Evolutionary conservation across 2,888 invertebrate species (phyloP).

Genomic region (Phasia obesa): DNA sequence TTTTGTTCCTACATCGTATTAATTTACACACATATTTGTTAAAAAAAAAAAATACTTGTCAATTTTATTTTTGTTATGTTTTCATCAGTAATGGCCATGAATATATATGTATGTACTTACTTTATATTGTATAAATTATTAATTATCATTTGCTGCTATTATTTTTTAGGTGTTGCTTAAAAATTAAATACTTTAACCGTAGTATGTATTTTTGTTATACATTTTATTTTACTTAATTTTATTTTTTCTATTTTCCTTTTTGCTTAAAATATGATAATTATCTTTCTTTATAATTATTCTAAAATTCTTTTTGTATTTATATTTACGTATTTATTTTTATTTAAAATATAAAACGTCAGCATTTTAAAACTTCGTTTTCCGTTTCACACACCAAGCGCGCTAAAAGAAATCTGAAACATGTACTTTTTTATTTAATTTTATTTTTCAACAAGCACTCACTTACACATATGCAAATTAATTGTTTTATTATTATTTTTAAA

Average conservation of each 20-base stretch:
- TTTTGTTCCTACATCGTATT: constrained; percentile 2
- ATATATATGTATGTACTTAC: constrained; percentile 11
- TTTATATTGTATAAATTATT: not conserved
- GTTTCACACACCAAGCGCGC: constrained; percentile 58
- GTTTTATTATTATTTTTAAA: constrained; percentile 31
- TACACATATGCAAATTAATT: constrained; percentile 28
- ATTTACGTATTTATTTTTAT: constrained; percentile 2
- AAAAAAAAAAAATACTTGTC: not conserved
- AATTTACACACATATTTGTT: constrained; percentile 5
- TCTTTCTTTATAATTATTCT: not conserved
- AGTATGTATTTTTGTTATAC: not conserved
- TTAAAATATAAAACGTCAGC: constrained; percentile 64
- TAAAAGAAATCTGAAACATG: constrained; percentile 47
- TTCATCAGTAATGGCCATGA: not conserved
- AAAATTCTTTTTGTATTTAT: constrained; percentile 12
- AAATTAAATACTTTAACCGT: not conserved
- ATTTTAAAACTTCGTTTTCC: constrained; percentile 58
- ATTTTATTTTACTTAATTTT: not conserved
- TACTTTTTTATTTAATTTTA: constrained; percentile 39
- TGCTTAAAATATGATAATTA: not conserved
- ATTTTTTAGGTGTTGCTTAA: not conserved
- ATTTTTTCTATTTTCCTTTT: not conserved
- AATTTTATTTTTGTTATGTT: constrained; percentile 4
- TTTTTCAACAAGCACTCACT: constrained; percentile 6
- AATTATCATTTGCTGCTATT: not conserved